A percentile compares a stretch with the other conserved stretches of the same genome.
phyloP scores from a whole-genome alignment of 2,113 vertebrate species.

The Corythaeola cristata region DNA sequence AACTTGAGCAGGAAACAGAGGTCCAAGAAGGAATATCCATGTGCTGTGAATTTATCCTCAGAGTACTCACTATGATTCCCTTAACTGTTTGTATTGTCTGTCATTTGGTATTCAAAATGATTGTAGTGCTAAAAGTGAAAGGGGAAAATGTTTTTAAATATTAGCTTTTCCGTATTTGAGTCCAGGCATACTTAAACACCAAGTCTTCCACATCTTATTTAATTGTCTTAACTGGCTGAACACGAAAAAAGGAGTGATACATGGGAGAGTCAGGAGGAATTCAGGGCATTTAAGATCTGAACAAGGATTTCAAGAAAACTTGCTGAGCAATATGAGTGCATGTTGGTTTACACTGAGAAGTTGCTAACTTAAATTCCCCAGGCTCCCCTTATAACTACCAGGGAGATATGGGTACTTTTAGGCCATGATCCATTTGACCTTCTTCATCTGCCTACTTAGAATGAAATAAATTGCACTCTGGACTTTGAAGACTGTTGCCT shows the following conservation, averaged over 20 bases:
- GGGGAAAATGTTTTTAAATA: not conserved
- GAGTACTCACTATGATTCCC: not conserved
- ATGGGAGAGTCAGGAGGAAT: not conserved
- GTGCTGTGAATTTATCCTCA: not conserved
- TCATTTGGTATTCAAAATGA: not conserved
- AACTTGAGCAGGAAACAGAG: not conserved
- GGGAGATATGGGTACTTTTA: not conserved
- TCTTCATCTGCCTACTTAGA: not conserved
- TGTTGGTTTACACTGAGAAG: not conserved
- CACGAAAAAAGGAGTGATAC: not conserved
- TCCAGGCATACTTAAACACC: not conserved
- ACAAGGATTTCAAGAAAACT: not conserved
- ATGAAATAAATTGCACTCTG: not conserved
- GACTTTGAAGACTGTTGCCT: not conserved
- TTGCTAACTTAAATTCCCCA: not conserved
- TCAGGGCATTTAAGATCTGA: not conserved
- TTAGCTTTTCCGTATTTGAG: not conserved
- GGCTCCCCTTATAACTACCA: not conserved
- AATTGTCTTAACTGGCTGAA: not conserved
- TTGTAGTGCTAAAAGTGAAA: not conserved
- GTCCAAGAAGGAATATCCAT: not conserved
- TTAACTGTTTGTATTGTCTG: not conserved
- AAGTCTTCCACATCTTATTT: not conserved
- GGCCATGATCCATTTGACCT: not conserved
- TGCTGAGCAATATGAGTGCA: not conserved